phyloP scores from a whole-genome alignment of 2,113 vertebrate genomes.

The Salminus brasiliensis region DNA sequence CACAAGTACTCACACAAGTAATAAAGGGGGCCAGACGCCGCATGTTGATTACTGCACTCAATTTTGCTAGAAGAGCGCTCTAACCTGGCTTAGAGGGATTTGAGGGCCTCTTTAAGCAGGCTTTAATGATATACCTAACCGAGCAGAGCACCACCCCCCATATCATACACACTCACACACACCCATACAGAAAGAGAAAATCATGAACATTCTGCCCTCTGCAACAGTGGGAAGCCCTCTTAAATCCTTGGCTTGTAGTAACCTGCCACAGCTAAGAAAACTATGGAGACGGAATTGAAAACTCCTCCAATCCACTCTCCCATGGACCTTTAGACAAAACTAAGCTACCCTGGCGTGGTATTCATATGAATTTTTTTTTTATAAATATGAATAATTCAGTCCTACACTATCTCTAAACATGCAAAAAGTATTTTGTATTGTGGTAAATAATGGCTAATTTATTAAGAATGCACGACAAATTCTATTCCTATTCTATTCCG shows the following conservation, averaged over 20 bases:
- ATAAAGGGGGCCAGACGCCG: slow-evolving; percentile 26
- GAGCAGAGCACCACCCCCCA: neutral
- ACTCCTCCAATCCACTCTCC: slow-evolving; percentile 27
- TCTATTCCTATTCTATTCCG: neutral
- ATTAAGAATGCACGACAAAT: slow-evolving; percentile 1
- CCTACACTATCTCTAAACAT: slow-evolving; percentile 13
- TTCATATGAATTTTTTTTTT: slow-evolving; percentile 55
- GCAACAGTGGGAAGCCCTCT: slow-evolving; percentile 18
- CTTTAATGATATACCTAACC: slow-evolving; percentile 42
- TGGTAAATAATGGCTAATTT: slow-evolving; percentile 29
- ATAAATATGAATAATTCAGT: slow-evolving; percentile 9
- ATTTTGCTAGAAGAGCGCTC: slow-evolving; percentile 19
- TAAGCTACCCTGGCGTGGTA: slow-evolving; percentile 42
- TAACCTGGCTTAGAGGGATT: slow-evolving; percentile 42
- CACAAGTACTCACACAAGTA: slow-evolving; percentile 48
- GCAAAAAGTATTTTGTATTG: slow-evolving; percentile 4
- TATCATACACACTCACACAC: slow-evolving; percentile 5
- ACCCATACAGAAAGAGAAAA: neutral
- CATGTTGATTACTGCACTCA: slow-evolving; percentile 36
- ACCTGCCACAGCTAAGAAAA: slow-evolving; percentile 21
- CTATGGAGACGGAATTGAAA: slow-evolving; percentile 26
- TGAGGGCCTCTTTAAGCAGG: slow-evolving; percentile 22
- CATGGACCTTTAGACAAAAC: slow-evolving; percentile 29
- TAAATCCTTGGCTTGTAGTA: slow-evolving; percentile 33
- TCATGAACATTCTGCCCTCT: neutral